Conservation (phyloP, 2,113 vertebrate species). For the Phrynosoma blainvillii region DNA sequence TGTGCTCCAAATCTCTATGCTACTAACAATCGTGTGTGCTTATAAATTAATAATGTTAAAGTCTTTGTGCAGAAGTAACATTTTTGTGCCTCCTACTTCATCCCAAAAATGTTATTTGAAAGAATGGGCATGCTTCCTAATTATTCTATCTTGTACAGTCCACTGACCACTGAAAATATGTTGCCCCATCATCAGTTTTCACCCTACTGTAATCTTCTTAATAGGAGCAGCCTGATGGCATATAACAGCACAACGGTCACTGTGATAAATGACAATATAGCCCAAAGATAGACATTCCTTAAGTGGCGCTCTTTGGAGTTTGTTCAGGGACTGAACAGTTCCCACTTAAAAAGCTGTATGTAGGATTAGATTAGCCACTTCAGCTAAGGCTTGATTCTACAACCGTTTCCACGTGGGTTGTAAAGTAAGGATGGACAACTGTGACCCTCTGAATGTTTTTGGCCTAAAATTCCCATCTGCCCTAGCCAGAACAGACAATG, state of each 20-base stretch:
- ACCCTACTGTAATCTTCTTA: neutral
- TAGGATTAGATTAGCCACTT: too few relatives aligned
- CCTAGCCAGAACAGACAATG: too few relatives aligned
- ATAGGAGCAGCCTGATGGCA: neutral
- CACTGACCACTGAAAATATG: neutral
- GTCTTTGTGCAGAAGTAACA: fast-evolving
- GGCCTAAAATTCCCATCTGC: too few relatives aligned
- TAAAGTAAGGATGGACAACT: too few relatives aligned
- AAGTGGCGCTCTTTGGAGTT: neutral
- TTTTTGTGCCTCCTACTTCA: neutral
- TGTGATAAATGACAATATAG: neutral
- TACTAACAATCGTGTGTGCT: fast-evolving
- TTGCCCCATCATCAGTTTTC: neutral
- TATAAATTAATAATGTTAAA: neutral
- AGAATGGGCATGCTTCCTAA: neutral
- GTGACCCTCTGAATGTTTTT: too few relatives aligned
- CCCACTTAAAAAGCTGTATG: neutral
- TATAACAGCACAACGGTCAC: neutral
- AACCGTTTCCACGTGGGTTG: too few relatives aligned
- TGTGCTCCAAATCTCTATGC: neutral
- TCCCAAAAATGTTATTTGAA: neutral
- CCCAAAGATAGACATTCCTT: neutral
- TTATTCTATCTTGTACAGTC: neutral
- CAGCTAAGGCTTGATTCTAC: neutral
- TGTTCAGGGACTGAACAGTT: neutral